A percentile compares a stretch with the other conserved stretches of the same genome.
Conservation (phyloP, 2,113 vertebrate species). For the Ellobius talpinus region DNA sequence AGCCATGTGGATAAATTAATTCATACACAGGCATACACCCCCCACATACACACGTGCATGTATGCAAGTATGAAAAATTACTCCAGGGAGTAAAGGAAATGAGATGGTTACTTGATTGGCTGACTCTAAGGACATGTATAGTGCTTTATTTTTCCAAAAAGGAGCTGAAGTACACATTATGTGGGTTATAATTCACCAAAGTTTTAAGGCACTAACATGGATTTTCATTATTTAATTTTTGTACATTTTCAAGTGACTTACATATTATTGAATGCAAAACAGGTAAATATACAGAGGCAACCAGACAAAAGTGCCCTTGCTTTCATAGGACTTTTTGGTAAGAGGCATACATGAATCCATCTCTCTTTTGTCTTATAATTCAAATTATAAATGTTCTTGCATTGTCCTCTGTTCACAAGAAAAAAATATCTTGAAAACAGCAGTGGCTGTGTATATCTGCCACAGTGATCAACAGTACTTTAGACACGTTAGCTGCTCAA, state of each 20-base stretch:
- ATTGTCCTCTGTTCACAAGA: neutral
- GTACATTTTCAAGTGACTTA: neutral
- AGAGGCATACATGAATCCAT: neutral
- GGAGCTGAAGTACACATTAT: neutral
- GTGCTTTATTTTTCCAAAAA: neutral
- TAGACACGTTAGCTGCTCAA: neutral
- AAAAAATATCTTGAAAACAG: neutral
- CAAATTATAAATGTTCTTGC: constrained; percentile 28
- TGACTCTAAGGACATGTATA: neutral
- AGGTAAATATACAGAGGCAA: neutral
- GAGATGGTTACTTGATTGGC: neutral
- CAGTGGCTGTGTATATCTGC: neutral
- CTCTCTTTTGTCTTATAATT: neutral
- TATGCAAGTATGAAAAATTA: neutral
- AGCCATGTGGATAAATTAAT: neutral
- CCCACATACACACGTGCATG: fast-evolving
- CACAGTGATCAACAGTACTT: neutral
- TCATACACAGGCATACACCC: neutral
- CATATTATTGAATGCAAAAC: neutral
- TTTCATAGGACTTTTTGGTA: neutral
- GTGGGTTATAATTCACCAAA: neutral
- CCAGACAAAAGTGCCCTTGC: neutral
- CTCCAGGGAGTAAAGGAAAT: neutral
- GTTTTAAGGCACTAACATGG: neutral
- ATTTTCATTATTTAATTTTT: neutral